phyloP scores from a whole-genome alignment of 2,113 vertebrate genomes.

The Mesitornis unicolor region DNA sequence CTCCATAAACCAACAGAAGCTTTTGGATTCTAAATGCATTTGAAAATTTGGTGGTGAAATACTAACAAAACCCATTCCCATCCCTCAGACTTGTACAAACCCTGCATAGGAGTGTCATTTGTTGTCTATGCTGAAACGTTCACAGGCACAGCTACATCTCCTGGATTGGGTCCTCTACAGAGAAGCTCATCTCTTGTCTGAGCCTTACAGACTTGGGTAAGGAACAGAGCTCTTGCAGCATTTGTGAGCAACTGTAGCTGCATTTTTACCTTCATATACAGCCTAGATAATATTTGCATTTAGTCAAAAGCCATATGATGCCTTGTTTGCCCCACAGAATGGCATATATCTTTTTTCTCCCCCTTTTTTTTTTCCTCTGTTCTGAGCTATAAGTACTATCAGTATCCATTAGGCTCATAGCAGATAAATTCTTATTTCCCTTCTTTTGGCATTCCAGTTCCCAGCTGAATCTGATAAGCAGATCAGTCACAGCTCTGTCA shows the following conservation, averaged over 20 bases:
- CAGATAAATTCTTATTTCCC: slow-evolving; percentile 36
- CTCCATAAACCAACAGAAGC: background rate
- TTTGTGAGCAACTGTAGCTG: background rate
- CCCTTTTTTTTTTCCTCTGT: background rate
- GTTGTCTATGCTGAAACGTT: rapidly evolving
- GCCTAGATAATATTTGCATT: background rate
- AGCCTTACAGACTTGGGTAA: background rate
- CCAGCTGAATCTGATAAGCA: slow-evolving; percentile 63
- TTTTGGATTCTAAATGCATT: background rate
- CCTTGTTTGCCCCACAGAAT: background rate
- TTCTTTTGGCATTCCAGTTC: slow-evolving; percentile 47
- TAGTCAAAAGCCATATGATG: background rate
- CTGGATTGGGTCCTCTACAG: background rate
- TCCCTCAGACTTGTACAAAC: background rate
- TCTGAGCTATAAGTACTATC: background rate
- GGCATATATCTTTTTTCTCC: background rate
- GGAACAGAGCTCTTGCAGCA: background rate
- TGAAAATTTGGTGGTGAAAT: background rate
- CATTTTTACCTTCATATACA: background rate
- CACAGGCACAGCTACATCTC: background rate
- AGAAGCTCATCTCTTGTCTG: background rate
- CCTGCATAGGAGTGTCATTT: background rate
- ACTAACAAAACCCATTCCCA: background rate
- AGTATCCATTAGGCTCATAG: background rate
- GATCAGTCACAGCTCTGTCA: slow-evolving; percentile 53